Percentiles rank a stretch among this genome's conserved stretches.
These are phyloP conservation scores for Champsocephalus esox DNA, from an alignment of 2,797 vertebrate genomes.

Conservation along the genomic window DNA sequence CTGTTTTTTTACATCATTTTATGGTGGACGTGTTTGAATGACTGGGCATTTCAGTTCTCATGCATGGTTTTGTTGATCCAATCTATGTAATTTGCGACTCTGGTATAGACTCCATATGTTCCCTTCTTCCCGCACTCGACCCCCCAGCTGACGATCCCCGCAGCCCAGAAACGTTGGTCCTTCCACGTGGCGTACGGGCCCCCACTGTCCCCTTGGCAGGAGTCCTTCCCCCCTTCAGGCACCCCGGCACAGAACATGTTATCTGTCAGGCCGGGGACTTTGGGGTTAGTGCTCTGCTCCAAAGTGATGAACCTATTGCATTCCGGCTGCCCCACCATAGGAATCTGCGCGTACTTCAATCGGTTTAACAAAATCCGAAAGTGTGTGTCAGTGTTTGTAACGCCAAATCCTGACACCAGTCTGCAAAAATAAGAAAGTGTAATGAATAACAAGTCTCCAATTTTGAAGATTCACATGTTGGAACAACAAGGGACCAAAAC, in stretches of 20 bases:
- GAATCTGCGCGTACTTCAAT: constrained; percentile 63
- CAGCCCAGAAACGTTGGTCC: constrained; percentile 53
- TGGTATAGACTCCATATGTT: constrained; percentile 75
- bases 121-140: constrained; percentile 52
- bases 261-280: constrained; percentile 35
- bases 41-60: constrained; percentile 45
- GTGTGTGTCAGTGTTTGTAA: accelerated
- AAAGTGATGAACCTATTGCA: constrained; percentile 1
- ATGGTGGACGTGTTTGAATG: neutral
- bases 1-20: neutral
- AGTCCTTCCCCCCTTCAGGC: constrained; percentile 60
- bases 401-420: constrained; percentile 71
- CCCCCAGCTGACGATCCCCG: constrained; percentile 80
- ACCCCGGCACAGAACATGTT: constrained; percentile 81
- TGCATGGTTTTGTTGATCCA: constrained; percentile 74
- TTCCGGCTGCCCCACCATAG: constrained; percentile 51
- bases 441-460: neutral
- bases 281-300: accelerated
- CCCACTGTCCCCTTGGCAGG: constrained; percentile 70
- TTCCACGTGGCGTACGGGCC: constrained; percentile 49
- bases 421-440: constrained; percentile 42
- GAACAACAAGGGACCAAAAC: neutral
- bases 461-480: neutral
- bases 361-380: neutral
- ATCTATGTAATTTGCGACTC: constrained; percentile 64